Evolutionary conservation across 1,140 invertebrate species (phyloP), one percentile per base, ranked within the genome.

Genomic region (Pollicipes pollicipes): DNA sequence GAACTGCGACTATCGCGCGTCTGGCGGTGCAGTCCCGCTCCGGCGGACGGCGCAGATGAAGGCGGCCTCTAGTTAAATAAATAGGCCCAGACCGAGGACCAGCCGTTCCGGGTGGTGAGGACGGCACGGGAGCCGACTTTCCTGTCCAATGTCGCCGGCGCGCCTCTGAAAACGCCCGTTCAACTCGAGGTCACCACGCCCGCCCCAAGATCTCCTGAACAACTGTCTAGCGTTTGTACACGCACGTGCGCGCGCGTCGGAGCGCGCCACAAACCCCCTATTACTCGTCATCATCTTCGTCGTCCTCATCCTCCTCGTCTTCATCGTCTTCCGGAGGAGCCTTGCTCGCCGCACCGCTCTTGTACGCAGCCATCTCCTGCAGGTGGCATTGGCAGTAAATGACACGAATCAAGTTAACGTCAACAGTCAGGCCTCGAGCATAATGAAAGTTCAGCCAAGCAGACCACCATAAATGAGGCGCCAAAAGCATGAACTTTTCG

Each of bases 221-320:
- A 58, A 58, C 45, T 58, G 45, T 58, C 45, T 58, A 58, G 45
- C 24, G 45, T 58, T 58, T 58, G 45, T 58, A 58, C 45, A 58
- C 45, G 45, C 45, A 58, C 45, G 45, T 24, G 45, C 21, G 45
- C 17, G 21, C 45, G 24, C 45, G 45, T 24, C 13, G 45, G 17
- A 58, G 45, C 45, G 24, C 45, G 45, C 24, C 45, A 24, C 45
- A 21, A 10, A 58, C 45, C 24, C 45, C 45, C 13, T 21, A 17
- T 58, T 58, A 58, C 45, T 58, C 45, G 45, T 58, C 45, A 24
- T 58, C 45, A 10, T 58, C 45, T 2, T 58, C 45, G 2, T 58
- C 45, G 6, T 58, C 45, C 8, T 58, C 45, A 6, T 58, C 45
- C 45, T 58, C 45, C 13, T 58, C 45, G 13, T 58, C 45, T 24